Conservation (phyloP, 2,797 vertebrate genomes). For the Artibeus lituratus region DNA sequence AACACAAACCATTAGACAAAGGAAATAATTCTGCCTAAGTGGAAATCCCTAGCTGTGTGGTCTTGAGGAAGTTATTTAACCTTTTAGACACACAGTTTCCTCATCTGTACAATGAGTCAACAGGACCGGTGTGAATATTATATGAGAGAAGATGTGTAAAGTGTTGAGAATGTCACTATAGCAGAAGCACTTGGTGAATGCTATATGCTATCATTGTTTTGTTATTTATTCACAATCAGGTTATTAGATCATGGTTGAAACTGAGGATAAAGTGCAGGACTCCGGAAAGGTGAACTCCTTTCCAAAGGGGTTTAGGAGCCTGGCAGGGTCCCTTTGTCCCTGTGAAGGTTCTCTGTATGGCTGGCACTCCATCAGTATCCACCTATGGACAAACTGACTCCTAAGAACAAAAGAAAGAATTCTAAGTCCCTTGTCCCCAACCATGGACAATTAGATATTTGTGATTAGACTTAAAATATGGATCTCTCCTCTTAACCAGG, state of each 20-base stretch:
- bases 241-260: not conserved
- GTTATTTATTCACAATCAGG: not conserved
- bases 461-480: not conserved
- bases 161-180: not conserved
- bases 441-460: not conserved
- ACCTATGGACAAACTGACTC: not conserved
- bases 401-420: conserved; percentile 5
- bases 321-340: not conserved
- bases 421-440: conserved; percentile 9
- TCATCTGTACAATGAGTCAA: conserved; percentile 24
- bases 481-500: not conserved
- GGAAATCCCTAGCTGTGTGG: not conserved
- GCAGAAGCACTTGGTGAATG: not conserved
- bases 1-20: conserved; percentile 1
- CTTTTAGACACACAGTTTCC: not conserved
- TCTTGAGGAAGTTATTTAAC: not conserved
- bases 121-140: not conserved
- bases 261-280: not conserved
- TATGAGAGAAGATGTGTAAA: not conserved
- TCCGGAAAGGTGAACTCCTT: not conserved
- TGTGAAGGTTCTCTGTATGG: not conserved
- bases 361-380: not conserved
- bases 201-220: not conserved
- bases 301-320: not conserved
- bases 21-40: not conserved